A percentile compares a stretch with the other conserved stretches of the same genome.
These are phyloP conservation scores for Drosophila siamana DNA, from an alignment of 2,888 invertebrate species.

Conservation along the genomic window DNA sequence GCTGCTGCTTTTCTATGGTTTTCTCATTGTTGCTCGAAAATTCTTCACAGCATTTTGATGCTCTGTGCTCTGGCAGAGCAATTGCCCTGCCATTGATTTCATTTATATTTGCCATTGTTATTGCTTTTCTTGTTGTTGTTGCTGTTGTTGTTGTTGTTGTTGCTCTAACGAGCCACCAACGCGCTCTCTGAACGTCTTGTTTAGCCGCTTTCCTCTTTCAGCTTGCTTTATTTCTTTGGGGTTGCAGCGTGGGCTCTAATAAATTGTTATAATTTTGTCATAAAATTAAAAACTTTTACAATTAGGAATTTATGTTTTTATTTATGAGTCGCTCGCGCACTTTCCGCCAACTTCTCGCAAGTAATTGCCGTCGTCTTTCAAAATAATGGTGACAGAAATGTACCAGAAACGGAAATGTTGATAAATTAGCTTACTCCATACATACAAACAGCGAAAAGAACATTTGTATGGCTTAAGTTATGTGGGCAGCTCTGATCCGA, in stretches of 20 bases:
- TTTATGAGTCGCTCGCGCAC: slow-evolving; percentile 52
- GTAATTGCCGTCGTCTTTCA: slow-evolving; percentile 50
- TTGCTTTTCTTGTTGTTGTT: slow-evolving; percentile 15
- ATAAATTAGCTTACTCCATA: slow-evolving; percentile 40
- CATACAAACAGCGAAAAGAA: not conserved
- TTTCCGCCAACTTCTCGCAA: slow-evolving; percentile 37
- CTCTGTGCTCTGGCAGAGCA: slow-evolving; percentile 50
- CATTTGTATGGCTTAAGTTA: slow-evolving; percentile 10
- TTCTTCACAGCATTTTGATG: slow-evolving; percentile 53
- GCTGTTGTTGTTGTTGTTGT: slow-evolving; percentile 12
- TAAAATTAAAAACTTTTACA: slow-evolving; percentile 74
- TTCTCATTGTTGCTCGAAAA: slow-evolving; percentile 62
- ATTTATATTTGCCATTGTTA: slow-evolving; percentile 8
- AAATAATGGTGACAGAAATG: slow-evolving; percentile 28
- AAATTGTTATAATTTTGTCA: slow-evolving; percentile 72
- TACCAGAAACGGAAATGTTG: slow-evolving; percentile 40
- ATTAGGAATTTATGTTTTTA: slow-evolving; percentile 64
- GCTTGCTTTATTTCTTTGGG: slow-evolving; percentile 11
- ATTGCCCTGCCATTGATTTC: slow-evolving; percentile 70
- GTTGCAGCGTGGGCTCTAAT: slow-evolving; percentile 31
- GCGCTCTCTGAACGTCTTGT: slow-evolving; percentile 25
- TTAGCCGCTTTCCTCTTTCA: slow-evolving; percentile 4
- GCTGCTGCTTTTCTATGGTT: slow-evolving; percentile 44
- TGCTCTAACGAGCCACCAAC: slow-evolving; percentile 51
- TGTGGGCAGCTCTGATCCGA: slow-evolving; percentile 1